Percentiles rank a stretch among this genome's conserved stretches.
Conservation (phyloP, 2,113 vertebrate genomes). For the Rhinopithecus roxellana region DNA sequence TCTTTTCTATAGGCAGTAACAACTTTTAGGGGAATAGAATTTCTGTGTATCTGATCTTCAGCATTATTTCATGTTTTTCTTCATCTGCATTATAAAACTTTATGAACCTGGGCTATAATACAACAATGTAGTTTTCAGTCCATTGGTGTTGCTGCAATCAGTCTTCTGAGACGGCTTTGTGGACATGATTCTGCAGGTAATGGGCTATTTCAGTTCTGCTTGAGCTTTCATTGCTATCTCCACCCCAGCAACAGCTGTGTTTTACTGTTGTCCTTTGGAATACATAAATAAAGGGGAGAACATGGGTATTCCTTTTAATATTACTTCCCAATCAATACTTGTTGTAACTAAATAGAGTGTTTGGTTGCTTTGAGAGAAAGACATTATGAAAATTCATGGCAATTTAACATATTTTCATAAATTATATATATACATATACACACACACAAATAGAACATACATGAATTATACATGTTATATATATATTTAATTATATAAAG, state of each 20-base stretch:
- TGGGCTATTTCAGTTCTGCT: constrained; percentile 78
- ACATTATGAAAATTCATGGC: background rate
- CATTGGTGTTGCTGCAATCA: constrained; percentile 48
- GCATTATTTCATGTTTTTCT: constrained; percentile 72
- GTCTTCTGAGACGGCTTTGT: constrained; percentile 51
- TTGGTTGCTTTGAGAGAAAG: background rate
- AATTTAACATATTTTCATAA: constrained; percentile 9
- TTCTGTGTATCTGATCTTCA: constrained; percentile 36
- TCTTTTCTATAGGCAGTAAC: background rate
- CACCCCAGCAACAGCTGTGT: constrained; percentile 62
- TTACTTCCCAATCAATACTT: background rate
- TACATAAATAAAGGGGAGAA: background rate
- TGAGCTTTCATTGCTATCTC: constrained; percentile 47
- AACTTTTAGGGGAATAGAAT: constrained; percentile 19
- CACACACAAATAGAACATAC: no score
- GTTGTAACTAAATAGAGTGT: background rate
- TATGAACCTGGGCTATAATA: constrained; percentile 70
- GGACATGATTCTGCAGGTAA: constrained; percentile 69
- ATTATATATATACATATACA: background rate
- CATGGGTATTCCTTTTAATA: background rate
- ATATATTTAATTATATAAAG: no score
- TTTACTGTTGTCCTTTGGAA: constrained; percentile 55
- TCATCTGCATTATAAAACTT: constrained; percentile 74
- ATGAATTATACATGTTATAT: no score
- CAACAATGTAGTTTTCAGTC: constrained; percentile 68